These are phyloP conservation scores for Stegostoma tigrinum DNA, from an alignment of 2,113 vertebrate genomes.

Conservation along the genomic window DNA sequence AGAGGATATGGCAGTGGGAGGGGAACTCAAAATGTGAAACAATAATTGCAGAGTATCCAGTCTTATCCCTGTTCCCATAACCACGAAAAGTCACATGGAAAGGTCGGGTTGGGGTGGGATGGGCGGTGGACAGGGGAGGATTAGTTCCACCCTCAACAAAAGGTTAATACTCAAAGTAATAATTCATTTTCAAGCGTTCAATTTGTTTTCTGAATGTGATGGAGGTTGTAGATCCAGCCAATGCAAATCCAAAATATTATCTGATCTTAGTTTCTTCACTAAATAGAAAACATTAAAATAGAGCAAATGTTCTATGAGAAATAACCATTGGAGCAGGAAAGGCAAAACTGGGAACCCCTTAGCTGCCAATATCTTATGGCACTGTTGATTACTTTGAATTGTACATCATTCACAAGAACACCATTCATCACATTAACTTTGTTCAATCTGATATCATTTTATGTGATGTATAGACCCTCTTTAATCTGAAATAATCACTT, in stretches of 20 bases:
- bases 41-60: not conserved
- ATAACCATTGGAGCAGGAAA: not conserved
- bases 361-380: conserved; percentile 1
- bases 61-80: not conserved
- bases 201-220: not conserved
- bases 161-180: not conserved
- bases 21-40: not conserved
- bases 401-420: conserved; percentile 18
- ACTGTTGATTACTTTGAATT: conserved; percentile 26
- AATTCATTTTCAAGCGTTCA: not conserved
- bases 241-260: not conserved
- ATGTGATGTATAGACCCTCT: conserved; percentile 14
- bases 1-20: not conserved
- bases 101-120: too few species aligned
- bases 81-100: not conserved
- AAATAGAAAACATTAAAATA: not conserved
- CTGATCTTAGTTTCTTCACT: not conserved
- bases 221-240: not conserved
- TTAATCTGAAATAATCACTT: conserved; percentile 36
- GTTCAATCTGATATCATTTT: conserved; percentile 34
- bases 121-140: not conserved
- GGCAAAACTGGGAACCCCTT: not conserved
- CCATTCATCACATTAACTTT: conserved; percentile 24
- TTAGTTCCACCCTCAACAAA: not conserved
- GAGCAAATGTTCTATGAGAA: not conserved